Percentiles rank a stretch among this genome's conserved stretches.
Evolutionary conservation across 2,113 vertebrate species (phyloP).

Genomic region (Dicerorhinus sumatrensis): DNA sequence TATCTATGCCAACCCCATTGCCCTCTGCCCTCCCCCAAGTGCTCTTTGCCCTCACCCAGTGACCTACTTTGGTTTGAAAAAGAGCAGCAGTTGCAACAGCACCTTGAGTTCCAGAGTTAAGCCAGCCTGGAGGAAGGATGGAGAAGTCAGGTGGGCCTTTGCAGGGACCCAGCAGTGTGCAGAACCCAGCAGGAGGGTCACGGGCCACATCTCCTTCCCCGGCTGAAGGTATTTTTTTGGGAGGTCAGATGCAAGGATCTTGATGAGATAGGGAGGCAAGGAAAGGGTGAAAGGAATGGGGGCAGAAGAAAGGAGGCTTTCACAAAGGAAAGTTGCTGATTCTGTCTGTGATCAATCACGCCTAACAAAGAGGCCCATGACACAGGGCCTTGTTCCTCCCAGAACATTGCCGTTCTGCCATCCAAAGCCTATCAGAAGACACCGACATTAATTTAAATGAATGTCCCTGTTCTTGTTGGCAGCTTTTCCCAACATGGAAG

Average conservation of each 20-base stretch:
- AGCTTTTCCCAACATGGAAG: slow-evolving; percentile 67
- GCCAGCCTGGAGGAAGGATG: neutral
- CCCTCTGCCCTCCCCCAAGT: slow-evolving; percentile 59
- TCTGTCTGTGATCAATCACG: slow-evolving; percentile 71
- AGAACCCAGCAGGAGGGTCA: neutral
- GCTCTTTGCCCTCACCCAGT: slow-evolving; percentile 56
- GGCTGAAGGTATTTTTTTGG: slow-evolving; percentile 40
- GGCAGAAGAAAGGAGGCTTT: slow-evolving; percentile 71
- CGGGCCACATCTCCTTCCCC: neutral
- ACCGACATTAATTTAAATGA: slow-evolving; percentile 79
- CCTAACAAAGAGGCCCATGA: slow-evolving; percentile 79
- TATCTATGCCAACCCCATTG: slow-evolving; percentile 70
- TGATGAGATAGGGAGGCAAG: slow-evolving; percentile 19
- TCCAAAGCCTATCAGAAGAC: slow-evolving; percentile 63
- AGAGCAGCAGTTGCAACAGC: slow-evolving; percentile 14
- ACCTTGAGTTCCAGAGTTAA: neutral
- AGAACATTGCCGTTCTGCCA: slow-evolving; percentile 61
- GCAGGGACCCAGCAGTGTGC: neutral
- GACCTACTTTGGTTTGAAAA: slow-evolving; percentile 75
- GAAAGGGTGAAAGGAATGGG: slow-evolving; percentile 44
- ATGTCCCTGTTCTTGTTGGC: slow-evolving; percentile 65
- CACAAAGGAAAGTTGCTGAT: slow-evolving; percentile 74
- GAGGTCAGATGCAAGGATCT: slow-evolving; percentile 32
- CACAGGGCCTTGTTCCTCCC: slow-evolving; percentile 47
- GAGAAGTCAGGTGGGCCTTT: neutral